Conservation (phyloP, 2,797 vertebrate genomes). For the Emydoidea blandingii region DNA sequence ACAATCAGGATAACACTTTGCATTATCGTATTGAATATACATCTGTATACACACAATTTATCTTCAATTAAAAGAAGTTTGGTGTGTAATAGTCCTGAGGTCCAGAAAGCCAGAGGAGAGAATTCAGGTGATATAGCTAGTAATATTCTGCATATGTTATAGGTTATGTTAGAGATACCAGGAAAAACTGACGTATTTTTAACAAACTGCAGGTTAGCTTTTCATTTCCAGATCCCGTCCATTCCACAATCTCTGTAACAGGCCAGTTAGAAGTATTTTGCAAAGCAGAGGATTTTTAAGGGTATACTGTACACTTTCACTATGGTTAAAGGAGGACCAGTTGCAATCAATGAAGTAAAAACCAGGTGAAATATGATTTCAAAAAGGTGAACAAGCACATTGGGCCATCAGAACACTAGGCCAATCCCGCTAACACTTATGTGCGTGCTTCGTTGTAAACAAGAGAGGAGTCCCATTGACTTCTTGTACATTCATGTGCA, state of each 20-base stretch:
- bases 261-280: background rate
- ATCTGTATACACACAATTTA: background rate
- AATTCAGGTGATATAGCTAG: background rate
- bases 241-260: background rate
- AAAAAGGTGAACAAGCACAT: background rate
- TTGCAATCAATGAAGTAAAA: background rate
- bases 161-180: background rate
- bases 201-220: background rate
- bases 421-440: background rate
- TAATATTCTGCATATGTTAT: background rate
- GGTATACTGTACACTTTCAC: background rate
- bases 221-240: background rate
- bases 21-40: fast-evolving
- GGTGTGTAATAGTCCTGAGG: background rate
- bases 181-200: background rate
- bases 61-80: constrained; percentile 28
- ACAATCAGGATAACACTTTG: background rate
- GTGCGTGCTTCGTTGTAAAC: background rate
- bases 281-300: background rate
- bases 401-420: background rate
- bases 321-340: fast-evolving
- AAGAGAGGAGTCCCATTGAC: background rate
- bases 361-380: background rate
- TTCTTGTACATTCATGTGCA: background rate
- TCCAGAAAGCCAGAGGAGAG: background rate